A percentile compares a stretch with the other conserved stretches of the same genome.
These are phyloP conservation scores for Camelus dromedarius DNA, from an alignment of 2,113 vertebrate species.

Conservation along the genomic window DNA sequence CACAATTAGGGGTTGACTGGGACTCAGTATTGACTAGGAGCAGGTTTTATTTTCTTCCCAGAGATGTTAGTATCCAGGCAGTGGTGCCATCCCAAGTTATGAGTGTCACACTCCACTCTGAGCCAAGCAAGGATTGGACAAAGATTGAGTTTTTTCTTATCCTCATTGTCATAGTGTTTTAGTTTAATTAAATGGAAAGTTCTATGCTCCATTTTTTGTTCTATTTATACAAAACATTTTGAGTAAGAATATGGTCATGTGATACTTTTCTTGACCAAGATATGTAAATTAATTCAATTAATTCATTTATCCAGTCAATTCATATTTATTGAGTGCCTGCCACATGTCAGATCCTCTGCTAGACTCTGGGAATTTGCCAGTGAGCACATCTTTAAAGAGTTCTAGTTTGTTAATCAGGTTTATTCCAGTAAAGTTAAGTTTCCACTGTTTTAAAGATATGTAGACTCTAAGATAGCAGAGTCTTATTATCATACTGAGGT, in stretches of 20 bases:
- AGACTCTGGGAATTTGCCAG: neutral
- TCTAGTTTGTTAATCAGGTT: neutral
- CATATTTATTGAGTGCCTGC: neutral
- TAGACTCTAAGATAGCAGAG: neutral
- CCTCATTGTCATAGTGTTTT: neutral
- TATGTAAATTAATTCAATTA: neutral
- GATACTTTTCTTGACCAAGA: neutral
- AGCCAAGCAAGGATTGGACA: neutral
- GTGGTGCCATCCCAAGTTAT: neutral
- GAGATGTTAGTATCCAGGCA: neutral
- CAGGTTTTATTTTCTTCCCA: neutral
- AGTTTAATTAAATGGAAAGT: neutral
- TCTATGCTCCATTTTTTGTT: neutral
- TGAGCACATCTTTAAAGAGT: neutral
- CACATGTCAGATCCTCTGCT: neutral
- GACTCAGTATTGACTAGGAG: neutral
- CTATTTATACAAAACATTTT: constrained; percentile 3
- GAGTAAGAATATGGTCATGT: neutral
- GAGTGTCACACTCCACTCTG: neutral
- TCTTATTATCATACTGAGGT: neutral
- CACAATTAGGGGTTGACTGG: neutral
- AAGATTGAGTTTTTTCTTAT: neutral
- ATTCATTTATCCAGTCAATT: neutral
- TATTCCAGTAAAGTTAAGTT: constrained; percentile 29
- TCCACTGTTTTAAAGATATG: neutral